phyloP scores from a whole-genome alignment of 2,113 vertebrate genomes.

The Bos taurus region ARS-UCD2.0 NC_037329.1:56534001-56534500 shows the following conservation, averaged over 20 bases:
- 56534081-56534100: not conserved
- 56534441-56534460: not conserved
- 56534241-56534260: not conserved
- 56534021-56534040: not conserved
- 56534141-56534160: not conserved
- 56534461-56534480: not conserved
- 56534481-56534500: not conserved
- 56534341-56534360: not conserved
- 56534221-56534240: not conserved
- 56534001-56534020: not conserved
- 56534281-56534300: not conserved
- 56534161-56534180: not conserved
- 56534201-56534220: not conserved
- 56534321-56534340: not conserved
- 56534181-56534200: not conserved
- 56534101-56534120: not conserved
- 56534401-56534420: not conserved
- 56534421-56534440: not conserved
- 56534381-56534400: not conserved
- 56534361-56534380: fast-evolving
- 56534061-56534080: not conserved
- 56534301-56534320: not conserved
- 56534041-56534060: not conserved
- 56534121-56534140: not conserved
- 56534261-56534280: not conserved